A percentile compares a stretch with the other conserved stretches of the same genome.
Evolutionary conservation across 2,888 invertebrate genomes (phyloP).

Genomic region (Fissipunctia ypsillon): DNA sequence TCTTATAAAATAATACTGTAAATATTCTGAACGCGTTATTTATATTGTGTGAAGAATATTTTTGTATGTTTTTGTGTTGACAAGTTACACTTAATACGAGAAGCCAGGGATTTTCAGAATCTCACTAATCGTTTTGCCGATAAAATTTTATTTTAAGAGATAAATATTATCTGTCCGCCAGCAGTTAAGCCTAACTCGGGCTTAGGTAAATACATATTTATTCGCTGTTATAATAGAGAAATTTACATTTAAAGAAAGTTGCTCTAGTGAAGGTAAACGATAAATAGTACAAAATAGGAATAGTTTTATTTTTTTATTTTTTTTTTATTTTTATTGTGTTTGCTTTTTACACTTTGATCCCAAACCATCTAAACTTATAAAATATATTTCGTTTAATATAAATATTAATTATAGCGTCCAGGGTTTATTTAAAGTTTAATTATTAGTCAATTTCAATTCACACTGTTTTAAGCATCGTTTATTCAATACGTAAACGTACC

Average conservation of each 20-base stretch:
- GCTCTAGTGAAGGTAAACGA: not conserved
- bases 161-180: not conserved
- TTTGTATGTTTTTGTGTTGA: constrained; percentile 1
- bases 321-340: too few species aligned
- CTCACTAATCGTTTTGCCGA: not conserved
- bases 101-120: not conserved
- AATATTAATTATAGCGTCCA: not conserved
- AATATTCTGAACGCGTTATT: constrained; percentile 7
- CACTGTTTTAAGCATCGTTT: not conserved
- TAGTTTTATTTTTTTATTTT: not conserved
- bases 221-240: not conserved
- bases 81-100: not conserved
- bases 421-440: not conserved
- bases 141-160: not conserved
- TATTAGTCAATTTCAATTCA: not conserved
- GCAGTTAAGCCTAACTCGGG: not conserved
- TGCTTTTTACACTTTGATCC: too few species aligned
- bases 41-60: not conserved
- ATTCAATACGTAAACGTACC: not conserved
- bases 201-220: not conserved
- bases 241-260: not conserved
- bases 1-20: constrained; percentile 6
- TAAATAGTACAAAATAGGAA: not conserved
- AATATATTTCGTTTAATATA: not conserved
- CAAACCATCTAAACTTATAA: too few species aligned